phyloP scores from a whole-genome alignment of 1,140 invertebrate genomes.

The Leptopilina clavipes region DNA sequence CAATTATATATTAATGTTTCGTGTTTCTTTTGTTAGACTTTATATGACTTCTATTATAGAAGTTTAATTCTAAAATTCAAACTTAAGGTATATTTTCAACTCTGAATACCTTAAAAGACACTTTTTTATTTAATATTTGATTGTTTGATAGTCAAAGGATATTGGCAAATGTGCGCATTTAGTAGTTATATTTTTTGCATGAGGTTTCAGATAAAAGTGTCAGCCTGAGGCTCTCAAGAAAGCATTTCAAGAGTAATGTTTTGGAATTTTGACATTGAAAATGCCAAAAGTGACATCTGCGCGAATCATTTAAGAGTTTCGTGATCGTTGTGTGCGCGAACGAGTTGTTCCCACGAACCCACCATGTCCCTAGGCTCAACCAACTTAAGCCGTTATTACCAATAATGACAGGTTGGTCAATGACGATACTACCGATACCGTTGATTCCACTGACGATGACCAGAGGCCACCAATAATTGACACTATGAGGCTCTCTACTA shows the following conservation, averaged over 20 bases:
- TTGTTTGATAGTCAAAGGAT: too few species aligned
- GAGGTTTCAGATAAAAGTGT: background rate
- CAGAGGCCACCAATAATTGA: conserved; percentile 54
- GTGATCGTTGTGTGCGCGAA: conserved; percentile 45
- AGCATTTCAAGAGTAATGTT: background rate
- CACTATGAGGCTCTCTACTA: conserved; percentile 45
- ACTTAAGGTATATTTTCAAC: too few species aligned
- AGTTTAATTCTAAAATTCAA: too few species aligned
- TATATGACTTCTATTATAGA: too few species aligned
- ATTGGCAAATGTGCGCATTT: too few species aligned
- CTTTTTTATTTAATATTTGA: too few species aligned
- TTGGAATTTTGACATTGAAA: background rate
- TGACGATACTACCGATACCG: conserved; percentile 55
- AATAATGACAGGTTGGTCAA: conserved; percentile 58
- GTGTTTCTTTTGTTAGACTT: too few species aligned
- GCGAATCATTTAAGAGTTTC: conserved; percentile 49
- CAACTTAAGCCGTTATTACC: conserved; percentile 58
- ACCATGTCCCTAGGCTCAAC: conserved; percentile 59
- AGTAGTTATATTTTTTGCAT: background rate
- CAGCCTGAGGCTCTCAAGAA: background rate
- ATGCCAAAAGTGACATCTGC: conserved; percentile 9
- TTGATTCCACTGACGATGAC: conserved; percentile 50
- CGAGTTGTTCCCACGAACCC: conserved; percentile 59
- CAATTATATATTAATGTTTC: too few species aligned
- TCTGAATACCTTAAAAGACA: too few species aligned